Base-by-base conservation (phyloP, 2,888 invertebrate species). In the Julus scanicus region DNA sequence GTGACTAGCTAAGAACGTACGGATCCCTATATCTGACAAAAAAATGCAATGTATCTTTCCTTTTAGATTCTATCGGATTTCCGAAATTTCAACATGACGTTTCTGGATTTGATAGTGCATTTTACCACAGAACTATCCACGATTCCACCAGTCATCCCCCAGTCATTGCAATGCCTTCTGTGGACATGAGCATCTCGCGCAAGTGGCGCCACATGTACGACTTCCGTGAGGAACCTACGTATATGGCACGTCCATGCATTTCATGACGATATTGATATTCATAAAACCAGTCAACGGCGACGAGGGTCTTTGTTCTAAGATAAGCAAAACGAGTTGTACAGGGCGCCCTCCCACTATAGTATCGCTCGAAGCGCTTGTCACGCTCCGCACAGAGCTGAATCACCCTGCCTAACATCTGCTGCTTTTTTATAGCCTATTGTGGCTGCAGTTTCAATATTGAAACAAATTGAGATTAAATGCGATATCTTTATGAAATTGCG, bases 381-480 rank as follows among this genome's bases (percentile, higher is more conserved):
- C 57, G 11, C 4, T 4, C 15, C 15, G 57, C 4, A 48, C 57
- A 17, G 15, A 57, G 11, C 57, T 57, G 57, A 57, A 57, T 57
- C 57, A 57, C 57, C 57, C 57, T 15, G 57, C 57, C 57, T 15
- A 57, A 57, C 57, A 57, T 57, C 57, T 57, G 57, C 57, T 57
- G 57, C 57, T 57, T 57, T 57, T 57, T 57, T 57, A 57, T 57
- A 57, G 57, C 57, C 57, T 57, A 57, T 57, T 57, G 57, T 57
- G 57, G 5, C 15, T 57, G 57, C 57, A 57, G 57, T 57, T 57
- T 57, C 57, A 57, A 57, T 57, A 57, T 57, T 57, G 57, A 15
- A 57, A 57, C 57, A 57, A 57, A 57, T 57, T 57, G 57, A 11
- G 57, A 57, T 57, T 57, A 57, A 57, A 57, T 17, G 4, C 15